Evolutionary conservation across 1,140 invertebrate genomes (phyloP).

Genomic region (Archegozetes longisetosus): DNA sequence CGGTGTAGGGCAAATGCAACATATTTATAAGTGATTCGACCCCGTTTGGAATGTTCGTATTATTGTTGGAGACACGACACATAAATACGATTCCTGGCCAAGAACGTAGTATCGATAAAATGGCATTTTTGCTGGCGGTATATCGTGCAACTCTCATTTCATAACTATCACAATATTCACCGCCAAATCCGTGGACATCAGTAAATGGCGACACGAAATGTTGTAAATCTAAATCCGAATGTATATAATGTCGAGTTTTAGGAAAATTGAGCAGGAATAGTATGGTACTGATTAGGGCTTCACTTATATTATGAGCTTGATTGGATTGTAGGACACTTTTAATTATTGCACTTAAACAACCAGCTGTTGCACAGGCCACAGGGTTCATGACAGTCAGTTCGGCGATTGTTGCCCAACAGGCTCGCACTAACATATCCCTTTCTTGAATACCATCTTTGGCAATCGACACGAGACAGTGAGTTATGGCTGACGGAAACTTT

Average conservation of each 20-base stretch:
- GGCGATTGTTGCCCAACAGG: constrained; percentile 63
- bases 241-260: constrained; percentile 49
- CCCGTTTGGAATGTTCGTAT: constrained; percentile 25
- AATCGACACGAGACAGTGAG: constrained; percentile 57
- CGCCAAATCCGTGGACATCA: constrained; percentile 49
- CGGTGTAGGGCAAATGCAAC: constrained; percentile 64
- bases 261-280: constrained; percentile 72
- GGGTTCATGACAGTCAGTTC: constrained; percentile 78
- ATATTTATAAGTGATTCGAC: constrained; percentile 69
- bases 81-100: constrained; percentile 77
- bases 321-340: constrained; percentile 62
- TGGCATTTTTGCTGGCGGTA: constrained; percentile 59
- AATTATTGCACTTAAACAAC: constrained; percentile 62
- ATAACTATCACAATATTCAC: constrained; percentile 29
- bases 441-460: constrained; percentile 53
- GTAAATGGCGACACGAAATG: constrained; percentile 77
- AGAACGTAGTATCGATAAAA: constrained; percentile 67
- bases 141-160: constrained; percentile 66
- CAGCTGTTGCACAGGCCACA: constrained; percentile 55
- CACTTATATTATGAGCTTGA: constrained; percentile 44
- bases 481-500: constrained; percentile 44
- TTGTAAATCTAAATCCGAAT: constrained; percentile 49
- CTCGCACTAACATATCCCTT: constrained; percentile 56
- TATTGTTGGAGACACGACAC: constrained; percentile 32
- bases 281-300: constrained; percentile 69